These are phyloP conservation scores for Chloropsis hardwickii DNA, from an alignment of 2,113 vertebrate species.

Conservation along the genomic window DNA sequence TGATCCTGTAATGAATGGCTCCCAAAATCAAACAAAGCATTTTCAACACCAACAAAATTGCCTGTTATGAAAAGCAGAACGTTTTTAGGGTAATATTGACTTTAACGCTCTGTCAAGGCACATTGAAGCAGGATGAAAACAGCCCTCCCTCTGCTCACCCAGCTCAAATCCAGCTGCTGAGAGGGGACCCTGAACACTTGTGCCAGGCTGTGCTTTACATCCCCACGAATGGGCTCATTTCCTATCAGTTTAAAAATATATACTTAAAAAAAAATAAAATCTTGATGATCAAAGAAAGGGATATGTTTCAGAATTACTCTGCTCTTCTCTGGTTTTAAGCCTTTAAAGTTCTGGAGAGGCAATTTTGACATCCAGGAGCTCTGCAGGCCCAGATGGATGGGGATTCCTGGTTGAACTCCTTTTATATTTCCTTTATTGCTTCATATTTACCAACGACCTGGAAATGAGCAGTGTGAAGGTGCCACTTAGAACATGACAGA, in stretches of 20 bases:
- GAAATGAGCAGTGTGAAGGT: neutral
- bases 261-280: neutral
- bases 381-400: neutral
- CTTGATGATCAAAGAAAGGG: neutral
- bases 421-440: neutral
- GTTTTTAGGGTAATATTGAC: constrained; percentile 55
- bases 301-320: neutral
- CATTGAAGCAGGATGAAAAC: constrained; percentile 57
- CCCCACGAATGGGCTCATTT: neutral
- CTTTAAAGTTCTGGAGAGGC: neutral
- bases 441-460: neutral
- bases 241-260: neutral
- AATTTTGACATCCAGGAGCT: neutral
- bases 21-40: constrained; percentile 32
- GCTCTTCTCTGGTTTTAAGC: neutral
- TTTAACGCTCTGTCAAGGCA: constrained; percentile 67
- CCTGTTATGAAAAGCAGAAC: constrained; percentile 56
- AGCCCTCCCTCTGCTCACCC: neutral
- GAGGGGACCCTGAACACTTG: neutral
- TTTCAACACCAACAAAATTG: constrained; percentile 20
- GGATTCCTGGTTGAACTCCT: neutral
- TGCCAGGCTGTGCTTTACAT: neutral
- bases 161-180: neutral
- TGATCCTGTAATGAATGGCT: constrained; percentile 34
- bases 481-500: neutral